Percentiles rank a stretch among this genome's conserved stretches.
Conservation (phyloP, 1,140 invertebrate species). For the Lepidurus arcticus region DNA sequence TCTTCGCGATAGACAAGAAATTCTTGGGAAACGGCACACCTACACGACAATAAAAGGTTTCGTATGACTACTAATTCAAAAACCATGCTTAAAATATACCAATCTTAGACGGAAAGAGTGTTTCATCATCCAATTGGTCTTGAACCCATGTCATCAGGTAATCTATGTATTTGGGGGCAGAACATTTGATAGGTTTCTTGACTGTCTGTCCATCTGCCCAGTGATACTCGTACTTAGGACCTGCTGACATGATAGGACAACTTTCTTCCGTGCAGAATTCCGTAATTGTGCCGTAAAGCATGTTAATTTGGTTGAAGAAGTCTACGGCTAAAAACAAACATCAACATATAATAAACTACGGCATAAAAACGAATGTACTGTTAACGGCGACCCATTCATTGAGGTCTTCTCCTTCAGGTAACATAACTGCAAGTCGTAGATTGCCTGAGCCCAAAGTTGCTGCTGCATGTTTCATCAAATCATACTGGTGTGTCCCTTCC, state of each 20-base stretch:
- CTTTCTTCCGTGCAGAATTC: constrained; percentile 98
- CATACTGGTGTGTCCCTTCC: constrained; percentile 97
- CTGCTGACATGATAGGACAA: constrained; percentile 95
- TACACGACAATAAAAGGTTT: constrained; percentile 46
- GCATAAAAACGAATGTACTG: constrained; percentile 61
- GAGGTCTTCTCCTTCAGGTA: constrained; percentile 97
- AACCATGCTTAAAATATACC: constrained; percentile 52
- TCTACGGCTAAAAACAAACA: constrained; percentile 76
- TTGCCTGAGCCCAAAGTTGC: constrained; percentile 97
- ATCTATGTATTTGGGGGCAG: constrained; percentile 98
- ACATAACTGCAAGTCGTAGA: constrained; percentile 85
- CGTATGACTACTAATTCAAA: not conserved
- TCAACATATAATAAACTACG: not conserved
- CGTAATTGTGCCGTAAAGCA: constrained; percentile 98
- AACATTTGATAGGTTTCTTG: constrained; percentile 98
- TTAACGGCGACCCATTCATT: constrained; percentile 99
- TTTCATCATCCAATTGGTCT: constrained; percentile 98
- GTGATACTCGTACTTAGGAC: constrained; percentile 99
- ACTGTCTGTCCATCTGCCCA: constrained; percentile 98
- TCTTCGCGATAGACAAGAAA: constrained; percentile 94
- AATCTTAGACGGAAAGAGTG: constrained; percentile 97
- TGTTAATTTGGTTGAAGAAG: constrained; percentile 99
- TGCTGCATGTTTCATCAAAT: constrained; percentile 98
- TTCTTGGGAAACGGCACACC: constrained; percentile 98
- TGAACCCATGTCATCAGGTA: constrained; percentile 99